Base-by-base conservation (phyloP, 2,797 vertebrate genomes). In the Chloroceryle amazona region DNA sequence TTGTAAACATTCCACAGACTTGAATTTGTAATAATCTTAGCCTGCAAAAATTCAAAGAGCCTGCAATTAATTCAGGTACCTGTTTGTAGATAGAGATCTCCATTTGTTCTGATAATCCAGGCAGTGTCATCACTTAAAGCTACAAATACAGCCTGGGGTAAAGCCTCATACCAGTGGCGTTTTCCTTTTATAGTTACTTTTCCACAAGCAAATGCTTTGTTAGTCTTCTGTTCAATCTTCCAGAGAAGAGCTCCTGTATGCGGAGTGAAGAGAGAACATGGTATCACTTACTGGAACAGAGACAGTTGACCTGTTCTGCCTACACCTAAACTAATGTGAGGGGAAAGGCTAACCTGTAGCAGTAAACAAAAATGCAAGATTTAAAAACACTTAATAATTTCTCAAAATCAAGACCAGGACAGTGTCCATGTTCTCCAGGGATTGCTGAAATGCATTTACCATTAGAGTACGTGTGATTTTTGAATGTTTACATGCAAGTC, bases 91-190 rank as follows among this genome's bases (percentile, higher is more conserved):
- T 99, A 99, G 11, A 99, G 97, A 93, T 99, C 99, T 63, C 99
- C 99, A 4, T 99, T 99, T 79, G 99, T 99, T 96, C 98, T 97
- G 97, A 99, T 99, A 97, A 99, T 99, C 99, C 99, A 99, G 89
- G 99, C 99, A 0, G 99, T 98, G 96, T 99, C 99, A 18, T 99
- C 99, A 16, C 99, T 99, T 86, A 99, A 97, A 33, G 99, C 98
- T 33, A 99, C 98, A 35, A 99, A 99, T 4, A 98, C 98, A 0
- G 99, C 98, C 83, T 99, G 99, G 23, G 99, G 99, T 94, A 99
- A 97, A 26, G 99, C 99, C 95, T 99, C 99, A 10, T 99, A 99
- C 99, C 99, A 99, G 96, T 99, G 99, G 11, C 99, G 98, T 87
- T 99, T 99, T 37, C 99, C 99, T 97, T 98, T 99, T 51, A 99